These are phyloP conservation scores for Drosophila nigromelanica DNA, from an alignment of 1,140 invertebrate genomes.

Conservation along the genomic window DNA sequence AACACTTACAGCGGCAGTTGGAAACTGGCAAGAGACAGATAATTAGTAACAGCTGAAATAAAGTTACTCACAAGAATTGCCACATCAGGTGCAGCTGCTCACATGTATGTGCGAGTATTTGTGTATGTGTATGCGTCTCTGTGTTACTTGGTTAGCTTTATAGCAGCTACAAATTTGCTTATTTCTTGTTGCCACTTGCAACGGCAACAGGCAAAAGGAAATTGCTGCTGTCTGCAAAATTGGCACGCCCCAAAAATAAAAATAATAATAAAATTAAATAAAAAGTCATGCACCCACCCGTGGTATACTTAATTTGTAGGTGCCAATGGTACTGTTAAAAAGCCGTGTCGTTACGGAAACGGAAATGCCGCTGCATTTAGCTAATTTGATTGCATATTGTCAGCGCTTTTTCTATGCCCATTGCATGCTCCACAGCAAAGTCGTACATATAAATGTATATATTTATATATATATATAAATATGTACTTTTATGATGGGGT, in stretches of 20 bases:
- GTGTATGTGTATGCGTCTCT: conserved; percentile 8
- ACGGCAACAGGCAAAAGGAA: conserved; percentile 41
- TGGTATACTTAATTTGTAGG: conserved; percentile 1
- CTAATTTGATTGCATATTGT: conserved; percentile 64
- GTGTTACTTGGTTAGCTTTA: conserved; percentile 10
- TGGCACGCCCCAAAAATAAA: conserved; percentile 23
- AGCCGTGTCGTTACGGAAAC: conserved; percentile 27
- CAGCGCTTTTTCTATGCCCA: conserved; percentile 19
- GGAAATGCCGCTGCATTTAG: conserved; percentile 57
- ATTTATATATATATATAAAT: neutral
- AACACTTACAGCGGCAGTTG: conserved; percentile 8
- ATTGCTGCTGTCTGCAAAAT: conserved; percentile 63
- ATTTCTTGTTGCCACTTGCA: conserved; percentile 1
- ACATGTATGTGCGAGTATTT: neutral
- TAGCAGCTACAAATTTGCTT: neutral
- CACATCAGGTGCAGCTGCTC: conserved; percentile 14
- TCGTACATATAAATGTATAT: neutral
- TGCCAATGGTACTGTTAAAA: conserved; percentile 15
- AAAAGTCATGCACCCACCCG: neutral
- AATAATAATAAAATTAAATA: neutral
- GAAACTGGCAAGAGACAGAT: conserved; percentile 32
- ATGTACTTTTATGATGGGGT: neutral
- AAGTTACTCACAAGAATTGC: conserved; percentile 41
- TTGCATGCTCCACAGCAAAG: neutral
- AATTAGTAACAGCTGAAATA: conserved; percentile 60